Evolutionary conservation across 2,113 vertebrate genomes (phyloP).

Genomic region (Oreotragus oreotragus): DNA sequence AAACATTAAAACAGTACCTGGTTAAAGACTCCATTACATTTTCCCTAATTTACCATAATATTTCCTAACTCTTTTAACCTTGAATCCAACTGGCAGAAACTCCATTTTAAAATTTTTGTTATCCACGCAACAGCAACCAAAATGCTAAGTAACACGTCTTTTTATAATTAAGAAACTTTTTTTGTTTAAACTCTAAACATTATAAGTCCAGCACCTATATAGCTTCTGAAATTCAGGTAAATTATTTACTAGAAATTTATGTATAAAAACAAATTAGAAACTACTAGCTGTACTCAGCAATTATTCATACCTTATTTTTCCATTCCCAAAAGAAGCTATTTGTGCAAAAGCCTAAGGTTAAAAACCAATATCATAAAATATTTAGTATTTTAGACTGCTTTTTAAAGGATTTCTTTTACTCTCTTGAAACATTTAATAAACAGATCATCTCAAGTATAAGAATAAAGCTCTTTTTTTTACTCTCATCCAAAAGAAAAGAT

Average conservation of each 20-base stretch:
- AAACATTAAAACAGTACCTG: not conserved
- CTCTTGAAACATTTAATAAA: conserved; percentile 46
- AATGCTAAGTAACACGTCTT: not conserved
- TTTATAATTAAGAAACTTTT: conserved; percentile 15
- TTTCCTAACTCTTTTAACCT: not conserved
- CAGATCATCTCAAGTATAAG: conserved; percentile 28
- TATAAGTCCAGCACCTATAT: not conserved
- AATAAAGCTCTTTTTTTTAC: not conserved
- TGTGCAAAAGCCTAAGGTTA: conserved; percentile 29
- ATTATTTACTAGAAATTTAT: conserved; percentile 13
- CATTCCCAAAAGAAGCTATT: conserved; percentile 23
- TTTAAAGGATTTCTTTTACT: conserved; percentile 23
- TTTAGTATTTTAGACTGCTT: conserved; percentile 28
- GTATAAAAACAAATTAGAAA: conserved; percentile 34
- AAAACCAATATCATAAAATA: conserved; percentile 32
- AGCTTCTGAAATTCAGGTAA: conserved; percentile 2
- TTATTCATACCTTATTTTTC: conserved; percentile 22
- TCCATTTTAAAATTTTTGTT: not conserved
- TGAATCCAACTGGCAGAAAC: not conserved
- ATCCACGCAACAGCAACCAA: not conserved
- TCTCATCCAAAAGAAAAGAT: conserved; percentile 25
- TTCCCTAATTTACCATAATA: not conserved
- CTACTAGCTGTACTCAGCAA: not conserved
- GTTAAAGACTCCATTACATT: not conserved
- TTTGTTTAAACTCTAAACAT: conserved; percentile 8